Base-by-base conservation (phyloP, 2,113 vertebrate species). In the Odontophorus gujanensis region DNA sequence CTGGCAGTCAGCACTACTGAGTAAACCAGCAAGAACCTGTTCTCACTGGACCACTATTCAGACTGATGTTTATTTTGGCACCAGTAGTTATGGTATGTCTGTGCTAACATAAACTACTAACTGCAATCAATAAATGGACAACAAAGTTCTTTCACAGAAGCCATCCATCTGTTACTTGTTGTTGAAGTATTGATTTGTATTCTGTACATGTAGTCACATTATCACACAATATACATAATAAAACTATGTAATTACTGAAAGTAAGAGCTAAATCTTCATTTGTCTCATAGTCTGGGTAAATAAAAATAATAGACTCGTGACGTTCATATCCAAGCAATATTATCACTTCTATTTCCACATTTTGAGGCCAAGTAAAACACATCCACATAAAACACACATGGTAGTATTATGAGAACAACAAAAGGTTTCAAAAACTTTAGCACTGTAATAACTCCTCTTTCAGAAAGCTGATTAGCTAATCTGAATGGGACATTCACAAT, bases 401-500 rank as follows among this genome's bases (percentile, higher is more conserved):
- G 14, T 21, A 86, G 11, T 79, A 67, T 76, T 76, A 80, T 66
- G 40, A 93, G 50, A 93, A 82, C 20, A 88, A 81, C 47, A 89
- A 90, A 93, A 81, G 25, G 20, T 74, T 95, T 94, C 68, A 43
- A n/a, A 94, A 91, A 93, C 92, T 89, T 74, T 17, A 61, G 79
- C 45, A 87, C 38, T 96, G 69, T 87, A 97, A 91, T 95, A 85
- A 94, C 81, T 92, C 50, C 93, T 94, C 85, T 81, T 94, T 91
- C 90, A 96, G 84, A 92, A 94, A 96, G 92, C 74, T 94, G 92
- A 97, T 96, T 95, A 97, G 95, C 91, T 77, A 95, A 72, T 86
- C 81, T 89, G 97, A 97, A 94, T 83, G 91, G 89, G 79, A 94
- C 74, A 89, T 93, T 97, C 92, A 90, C 94, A 94, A 94, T 84